Evolutionary conservation across 2,113 vertebrate genomes (phyloP).

Genomic region (Apaloderma vittatum): DNA sequence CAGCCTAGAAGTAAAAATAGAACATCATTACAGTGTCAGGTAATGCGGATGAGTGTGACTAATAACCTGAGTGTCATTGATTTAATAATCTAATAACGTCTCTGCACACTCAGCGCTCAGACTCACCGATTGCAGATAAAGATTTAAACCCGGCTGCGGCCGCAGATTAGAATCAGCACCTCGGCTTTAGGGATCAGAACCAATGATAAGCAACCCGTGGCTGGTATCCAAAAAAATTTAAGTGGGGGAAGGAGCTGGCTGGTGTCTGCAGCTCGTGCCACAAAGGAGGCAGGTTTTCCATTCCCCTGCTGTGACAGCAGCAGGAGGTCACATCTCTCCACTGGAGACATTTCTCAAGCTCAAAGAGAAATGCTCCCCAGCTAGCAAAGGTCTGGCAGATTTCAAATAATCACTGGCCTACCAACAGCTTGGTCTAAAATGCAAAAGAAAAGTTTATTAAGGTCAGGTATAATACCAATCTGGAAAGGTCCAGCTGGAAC

Average conservation of each 20-base stretch:
- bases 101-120: slow-evolving; percentile 70
- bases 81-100: slow-evolving; percentile 77
- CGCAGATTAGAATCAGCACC: slow-evolving; percentile 66
- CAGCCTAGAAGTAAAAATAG: slow-evolving; percentile 79
- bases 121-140: slow-evolving; percentile 55
- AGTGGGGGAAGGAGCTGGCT: neutral
- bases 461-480: neutral
- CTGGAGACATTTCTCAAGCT: neutral
- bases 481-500: neutral
- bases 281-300: neutral
- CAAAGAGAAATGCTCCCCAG: neutral
- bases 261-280: neutral
- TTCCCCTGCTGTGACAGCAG: neutral
- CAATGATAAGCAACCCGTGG: slow-evolving; percentile 28
- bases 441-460: neutral
- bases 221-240: slow-evolving; percentile 22
- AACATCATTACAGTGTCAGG: slow-evolving; percentile 77
- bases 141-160: slow-evolving; percentile 55
- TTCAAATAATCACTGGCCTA: neutral
- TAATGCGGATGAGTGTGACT: slow-evolving; percentile 78
- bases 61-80: slow-evolving; percentile 80
- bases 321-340: neutral
- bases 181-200: slow-evolving; percentile 45
- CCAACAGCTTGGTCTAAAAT: neutral
- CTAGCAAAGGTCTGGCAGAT: neutral